These are phyloP conservation scores for Hylomyscus alleni DNA, from an alignment of 2,797 vertebrate species.

Conservation along the genomic window DNA sequence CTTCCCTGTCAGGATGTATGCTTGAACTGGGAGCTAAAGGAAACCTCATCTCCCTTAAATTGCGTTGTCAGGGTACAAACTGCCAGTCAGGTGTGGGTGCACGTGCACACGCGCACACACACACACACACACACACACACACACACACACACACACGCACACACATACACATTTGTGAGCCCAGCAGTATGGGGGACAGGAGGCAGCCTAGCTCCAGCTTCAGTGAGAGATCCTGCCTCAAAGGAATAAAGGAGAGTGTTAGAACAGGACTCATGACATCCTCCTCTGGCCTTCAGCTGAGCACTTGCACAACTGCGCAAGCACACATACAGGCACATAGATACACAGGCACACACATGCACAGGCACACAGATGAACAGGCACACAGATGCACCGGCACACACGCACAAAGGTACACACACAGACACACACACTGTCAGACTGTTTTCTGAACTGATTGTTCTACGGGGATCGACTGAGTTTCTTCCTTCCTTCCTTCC, in stretches of 20 bases:
- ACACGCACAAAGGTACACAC: too few species aligned
- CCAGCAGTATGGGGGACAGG: not conserved
- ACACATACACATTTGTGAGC: not conserved
- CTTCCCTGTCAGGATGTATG: not conserved
- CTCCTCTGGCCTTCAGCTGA: not conserved
- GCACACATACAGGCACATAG: not conserved
- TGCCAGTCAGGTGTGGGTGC: not conserved
- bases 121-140: not conserved
- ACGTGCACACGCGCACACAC: too few species aligned
- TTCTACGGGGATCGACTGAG: not conserved
- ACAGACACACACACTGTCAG: not conserved
- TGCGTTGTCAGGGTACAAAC: not conserved
- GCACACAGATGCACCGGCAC: not conserved
- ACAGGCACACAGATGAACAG: not conserved
- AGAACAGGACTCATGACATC: not conserved
- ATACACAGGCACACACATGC: not conserved
- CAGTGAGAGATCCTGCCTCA: not conserved
- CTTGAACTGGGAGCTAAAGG: not conserved
- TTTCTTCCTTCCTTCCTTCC: not conserved
- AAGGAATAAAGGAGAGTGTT: not conserved
- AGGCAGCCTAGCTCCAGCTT: not conserved
- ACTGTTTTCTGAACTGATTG: constrained; percentile 12
- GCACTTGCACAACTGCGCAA: not conserved
- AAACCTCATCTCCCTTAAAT: not conserved
- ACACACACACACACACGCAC: not conserved